Percentiles rank a stretch among this genome's conserved stretches.
These are phyloP conservation scores for Adelosebastes latens DNA, from an alignment of 2,797 vertebrate genomes.

Conservation along the genomic window DNA sequence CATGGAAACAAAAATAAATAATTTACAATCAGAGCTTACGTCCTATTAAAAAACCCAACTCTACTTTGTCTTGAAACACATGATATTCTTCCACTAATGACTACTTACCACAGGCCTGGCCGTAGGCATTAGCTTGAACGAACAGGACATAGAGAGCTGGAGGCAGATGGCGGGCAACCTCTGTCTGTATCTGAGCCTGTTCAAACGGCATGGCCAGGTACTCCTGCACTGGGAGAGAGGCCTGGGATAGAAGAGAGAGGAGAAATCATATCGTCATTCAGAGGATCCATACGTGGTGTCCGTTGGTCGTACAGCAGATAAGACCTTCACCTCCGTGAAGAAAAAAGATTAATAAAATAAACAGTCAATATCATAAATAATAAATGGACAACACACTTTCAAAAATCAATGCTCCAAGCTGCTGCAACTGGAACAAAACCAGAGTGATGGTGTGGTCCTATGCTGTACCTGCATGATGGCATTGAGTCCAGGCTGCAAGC, in stretches of 20 bases:
- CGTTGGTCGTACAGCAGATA: background rate
- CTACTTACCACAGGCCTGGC: slow-evolving; percentile 94
- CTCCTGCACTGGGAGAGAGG: slow-evolving; percentile 95
- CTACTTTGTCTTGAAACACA: background rate
- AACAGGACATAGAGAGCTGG: slow-evolving; percentile 96
- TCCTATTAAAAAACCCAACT: background rate
- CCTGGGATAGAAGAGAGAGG: slow-evolving; percentile 78
- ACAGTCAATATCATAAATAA: background rate
- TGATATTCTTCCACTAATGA: background rate
- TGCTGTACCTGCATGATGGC: slow-evolving; percentile 93
- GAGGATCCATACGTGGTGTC: background rate
- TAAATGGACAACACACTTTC: background rate
- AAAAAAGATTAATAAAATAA: background rate
- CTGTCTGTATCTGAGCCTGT: slow-evolving; percentile 94
- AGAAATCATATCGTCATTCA: background rate
- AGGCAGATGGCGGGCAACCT: slow-evolving; percentile 92
- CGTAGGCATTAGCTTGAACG: slow-evolving; percentile 94
- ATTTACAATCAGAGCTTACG: background rate
- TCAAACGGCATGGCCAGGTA: slow-evolving; percentile 96
- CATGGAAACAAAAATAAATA: slow-evolving; percentile 32
- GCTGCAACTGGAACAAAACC: background rate
- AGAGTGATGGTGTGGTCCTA: background rate
- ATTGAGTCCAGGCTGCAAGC: slow-evolving; percentile 95
- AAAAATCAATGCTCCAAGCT: background rate
- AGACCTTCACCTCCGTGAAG: background rate